Evolutionary conservation across 2,888 invertebrate species (phyloP).

Genomic region (Prenolepis imparis): DNA sequence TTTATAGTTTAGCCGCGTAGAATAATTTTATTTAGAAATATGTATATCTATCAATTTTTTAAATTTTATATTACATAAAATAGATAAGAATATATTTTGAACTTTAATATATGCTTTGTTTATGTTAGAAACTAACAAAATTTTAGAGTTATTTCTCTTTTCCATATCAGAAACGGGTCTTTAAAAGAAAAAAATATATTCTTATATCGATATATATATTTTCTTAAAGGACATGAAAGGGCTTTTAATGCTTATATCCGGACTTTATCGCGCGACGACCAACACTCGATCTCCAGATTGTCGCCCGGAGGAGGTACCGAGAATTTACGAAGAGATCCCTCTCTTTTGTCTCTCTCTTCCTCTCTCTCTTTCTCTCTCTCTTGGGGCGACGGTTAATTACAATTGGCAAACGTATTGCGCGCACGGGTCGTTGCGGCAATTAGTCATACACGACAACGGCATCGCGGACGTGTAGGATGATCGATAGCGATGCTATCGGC

Average conservation of each 20-base stretch:
- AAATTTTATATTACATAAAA: not conserved
- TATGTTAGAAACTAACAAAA: not conserved
- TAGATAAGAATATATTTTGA: not conserved
- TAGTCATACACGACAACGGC: conserved; percentile 81
- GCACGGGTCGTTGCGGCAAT: conserved; percentile 75
- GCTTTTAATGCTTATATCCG: conserved; percentile 33
- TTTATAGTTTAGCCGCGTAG: not conserved
- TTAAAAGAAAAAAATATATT: not conserved
- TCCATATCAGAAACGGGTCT: not conserved
- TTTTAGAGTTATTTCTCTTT: not conserved
- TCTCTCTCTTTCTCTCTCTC: conserved; percentile 52
- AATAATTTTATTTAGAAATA: not conserved
- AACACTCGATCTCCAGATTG: conserved; percentile 65
- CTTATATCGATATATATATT: conserved; percentile 6
- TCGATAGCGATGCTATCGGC: conserved; percentile 79
- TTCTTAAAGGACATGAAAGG: conserved; percentile 7
- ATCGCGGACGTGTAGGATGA: conserved; percentile 75
- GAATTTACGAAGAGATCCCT: conserved; percentile 48
- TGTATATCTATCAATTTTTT: not conserved
- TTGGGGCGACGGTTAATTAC: conserved; percentile 73
- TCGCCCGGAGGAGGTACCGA: conserved; percentile 61
- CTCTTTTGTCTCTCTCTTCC: conserved; percentile 61
- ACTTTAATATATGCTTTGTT: not conserved
- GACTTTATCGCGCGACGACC: conserved; percentile 34
- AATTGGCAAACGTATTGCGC: conserved; percentile 74